A percentile compares a stretch with the other conserved stretches of the same genome.
phyloP scores from a whole-genome alignment of 1,140 invertebrate species.

The Trissolcus basalis region DNA sequence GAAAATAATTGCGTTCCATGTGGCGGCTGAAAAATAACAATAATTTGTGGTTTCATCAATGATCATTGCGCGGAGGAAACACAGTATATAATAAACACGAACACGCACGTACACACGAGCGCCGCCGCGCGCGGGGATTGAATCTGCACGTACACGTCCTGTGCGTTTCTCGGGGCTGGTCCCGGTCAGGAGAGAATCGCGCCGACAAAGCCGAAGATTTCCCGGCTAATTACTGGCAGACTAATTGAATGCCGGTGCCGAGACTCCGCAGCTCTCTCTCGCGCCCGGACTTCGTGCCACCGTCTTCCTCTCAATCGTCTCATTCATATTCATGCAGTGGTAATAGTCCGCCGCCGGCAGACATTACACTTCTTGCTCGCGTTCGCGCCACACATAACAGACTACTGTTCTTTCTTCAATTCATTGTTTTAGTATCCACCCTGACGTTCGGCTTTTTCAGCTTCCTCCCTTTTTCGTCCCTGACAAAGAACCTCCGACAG shows the following conservation, averaged over 20 bases:
- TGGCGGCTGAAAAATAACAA: constrained; percentile 46
- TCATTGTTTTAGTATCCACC: constrained; percentile 50
- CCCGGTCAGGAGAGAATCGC: constrained; percentile 67
- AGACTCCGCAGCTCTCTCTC: constrained; percentile 8
- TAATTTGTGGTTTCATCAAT: constrained; percentile 51
- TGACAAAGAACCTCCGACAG: constrained; percentile 4
- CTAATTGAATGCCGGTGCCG: constrained; percentile 74
- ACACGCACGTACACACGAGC: constrained; percentile 28
- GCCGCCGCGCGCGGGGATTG: constrained; percentile 7
- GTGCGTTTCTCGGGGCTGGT: constrained; percentile 55
- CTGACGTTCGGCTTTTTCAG: constrained; percentile 21
- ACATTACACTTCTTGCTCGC: constrained; percentile 71
- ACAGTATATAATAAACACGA: constrained; percentile 41
- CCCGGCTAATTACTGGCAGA: constrained; percentile 77
- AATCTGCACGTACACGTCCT: constrained; percentile 22
- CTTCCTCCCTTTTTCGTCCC: constrained; percentile 23
- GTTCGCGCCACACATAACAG: constrained; percentile 63
- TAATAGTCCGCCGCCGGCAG: constrained; percentile 72
- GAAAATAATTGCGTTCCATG: constrained; percentile 37
- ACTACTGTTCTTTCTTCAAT: constrained; percentile 55
- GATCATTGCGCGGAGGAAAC: constrained; percentile 29
- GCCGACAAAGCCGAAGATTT: constrained; percentile 76
- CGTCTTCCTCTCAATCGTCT: constrained; percentile 61
- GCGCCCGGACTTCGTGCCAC: constrained; percentile 31
- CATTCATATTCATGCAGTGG: constrained; percentile 74